Evolutionary conservation across 2,113 vertebrate genomes (phyloP).

Genomic region (Corythaeola cristata): DNA sequence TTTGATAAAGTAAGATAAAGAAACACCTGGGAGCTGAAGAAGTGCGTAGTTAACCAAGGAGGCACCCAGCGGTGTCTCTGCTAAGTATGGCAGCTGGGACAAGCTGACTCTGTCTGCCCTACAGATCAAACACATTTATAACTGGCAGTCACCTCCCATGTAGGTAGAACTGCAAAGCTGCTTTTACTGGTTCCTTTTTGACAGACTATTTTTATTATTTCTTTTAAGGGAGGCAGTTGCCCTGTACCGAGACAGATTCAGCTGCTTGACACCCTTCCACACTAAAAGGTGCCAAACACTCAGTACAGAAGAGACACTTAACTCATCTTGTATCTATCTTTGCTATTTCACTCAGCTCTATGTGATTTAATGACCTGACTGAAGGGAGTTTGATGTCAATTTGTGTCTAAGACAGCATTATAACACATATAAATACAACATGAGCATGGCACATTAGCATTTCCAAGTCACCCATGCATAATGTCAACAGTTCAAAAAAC

Average conservation of each 20-base stretch:
- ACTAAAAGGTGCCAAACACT: neutral
- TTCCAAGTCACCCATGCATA: neutral
- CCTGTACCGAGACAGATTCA: neutral
- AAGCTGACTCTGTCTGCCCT: neutral
- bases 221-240: neutral
- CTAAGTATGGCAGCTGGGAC: neutral
- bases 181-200: neutral
- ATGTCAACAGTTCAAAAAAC: neutral
- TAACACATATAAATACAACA: neutral
- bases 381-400: neutral
- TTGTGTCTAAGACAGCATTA: neutral
- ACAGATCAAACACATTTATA: neutral
- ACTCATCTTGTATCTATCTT: neutral
- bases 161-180: neutral
- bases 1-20: neutral
- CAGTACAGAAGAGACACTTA: neutral
- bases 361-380: neutral
- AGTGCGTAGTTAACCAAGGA: neutral
- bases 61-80: neutral
- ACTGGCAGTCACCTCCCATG: neutral
- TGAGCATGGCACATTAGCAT: neutral
- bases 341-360: neutral
- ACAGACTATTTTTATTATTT: neutral
- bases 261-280: neutral
- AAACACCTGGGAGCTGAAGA: neutral